Conservation (phyloP, 2,888 invertebrate species). For the Eupithecia insigniata region DNA sequence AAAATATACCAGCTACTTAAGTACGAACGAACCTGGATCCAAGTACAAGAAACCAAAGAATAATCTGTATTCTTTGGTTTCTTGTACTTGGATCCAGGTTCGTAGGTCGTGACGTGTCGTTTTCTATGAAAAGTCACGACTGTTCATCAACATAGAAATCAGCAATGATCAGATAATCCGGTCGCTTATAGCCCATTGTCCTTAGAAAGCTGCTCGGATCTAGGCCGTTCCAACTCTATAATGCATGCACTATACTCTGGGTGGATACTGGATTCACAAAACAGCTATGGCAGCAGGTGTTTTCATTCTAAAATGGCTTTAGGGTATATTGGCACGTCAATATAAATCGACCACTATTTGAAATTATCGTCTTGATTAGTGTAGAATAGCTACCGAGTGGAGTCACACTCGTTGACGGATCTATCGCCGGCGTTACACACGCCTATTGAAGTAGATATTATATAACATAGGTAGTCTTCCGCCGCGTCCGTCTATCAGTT, state of each 20-base stretch:
- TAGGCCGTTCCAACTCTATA: constrained; percentile 40
- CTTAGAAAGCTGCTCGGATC: constrained; percentile 57
- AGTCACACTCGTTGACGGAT: neutral
- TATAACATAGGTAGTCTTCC: no score
- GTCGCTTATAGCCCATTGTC: constrained; percentile 45
- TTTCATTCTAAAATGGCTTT: neutral
- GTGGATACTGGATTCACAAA: neutral
- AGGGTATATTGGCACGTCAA: neutral
- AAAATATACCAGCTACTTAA: no score
- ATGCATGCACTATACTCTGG: constrained; percentile 13
- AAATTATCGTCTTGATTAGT: neutral
- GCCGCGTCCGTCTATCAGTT: no score
- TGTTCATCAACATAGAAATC: constrained; percentile 18
- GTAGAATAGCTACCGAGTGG: neutral
- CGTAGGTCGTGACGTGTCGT: neutral
- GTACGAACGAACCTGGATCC: no score
- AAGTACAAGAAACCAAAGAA: no score
- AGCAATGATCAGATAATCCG: constrained; percentile 22
- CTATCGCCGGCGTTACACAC: neutral
- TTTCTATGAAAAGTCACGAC: neutral
- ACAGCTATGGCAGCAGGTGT: neutral
- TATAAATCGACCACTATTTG: neutral
- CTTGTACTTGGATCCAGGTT: neutral
- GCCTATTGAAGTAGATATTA: neutral
- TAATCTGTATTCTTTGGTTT: neutral